Evolutionary conservation across 2,113 vertebrate genomes (phyloP).

Genomic region (Rhynchomys soricoides): DNA sequence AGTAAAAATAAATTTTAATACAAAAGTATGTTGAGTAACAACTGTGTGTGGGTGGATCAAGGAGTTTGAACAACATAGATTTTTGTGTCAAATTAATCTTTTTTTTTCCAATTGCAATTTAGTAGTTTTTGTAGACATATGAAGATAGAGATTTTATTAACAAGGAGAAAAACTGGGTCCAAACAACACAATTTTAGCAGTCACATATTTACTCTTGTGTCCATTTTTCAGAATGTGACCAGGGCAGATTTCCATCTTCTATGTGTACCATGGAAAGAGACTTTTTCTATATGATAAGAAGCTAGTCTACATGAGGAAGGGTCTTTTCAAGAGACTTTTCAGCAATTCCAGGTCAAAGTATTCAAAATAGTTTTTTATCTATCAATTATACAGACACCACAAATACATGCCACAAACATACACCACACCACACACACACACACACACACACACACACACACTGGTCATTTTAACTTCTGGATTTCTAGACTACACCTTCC

Average conservation of each 20-base stretch:
- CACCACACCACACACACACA: background rate
- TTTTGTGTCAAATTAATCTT: constrained; percentile 58
- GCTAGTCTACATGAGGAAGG: background rate
- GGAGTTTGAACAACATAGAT: constrained; percentile 49
- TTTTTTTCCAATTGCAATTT: constrained; percentile 43
- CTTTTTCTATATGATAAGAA: background rate
- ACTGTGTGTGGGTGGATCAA: constrained; percentile 43
- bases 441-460: background rate
- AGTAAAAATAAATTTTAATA: constrained; percentile 68
- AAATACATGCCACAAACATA: background rate
- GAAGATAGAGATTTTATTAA: constrained; percentile 59
- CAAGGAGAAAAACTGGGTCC: constrained; percentile 34
- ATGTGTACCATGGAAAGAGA: background rate
- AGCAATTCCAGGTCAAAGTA: background rate
- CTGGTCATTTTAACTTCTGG: background rate
- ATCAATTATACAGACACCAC: background rate
- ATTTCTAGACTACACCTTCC: background rate
- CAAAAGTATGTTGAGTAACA: constrained; percentile 64
- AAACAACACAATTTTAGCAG: background rate
- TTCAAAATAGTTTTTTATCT: constrained; percentile 6
- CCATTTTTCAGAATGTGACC: constrained; percentile 3
- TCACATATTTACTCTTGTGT: background rate
- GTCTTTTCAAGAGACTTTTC: background rate
- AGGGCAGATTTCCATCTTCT: background rate
- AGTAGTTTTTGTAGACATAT: constrained; percentile 13